Percentiles rank a stretch among this genome's conserved stretches.
Evolutionary conservation across 23 tunicate species (phyloP).

Genomic region (Clavelina lepadiformis): DNA sequence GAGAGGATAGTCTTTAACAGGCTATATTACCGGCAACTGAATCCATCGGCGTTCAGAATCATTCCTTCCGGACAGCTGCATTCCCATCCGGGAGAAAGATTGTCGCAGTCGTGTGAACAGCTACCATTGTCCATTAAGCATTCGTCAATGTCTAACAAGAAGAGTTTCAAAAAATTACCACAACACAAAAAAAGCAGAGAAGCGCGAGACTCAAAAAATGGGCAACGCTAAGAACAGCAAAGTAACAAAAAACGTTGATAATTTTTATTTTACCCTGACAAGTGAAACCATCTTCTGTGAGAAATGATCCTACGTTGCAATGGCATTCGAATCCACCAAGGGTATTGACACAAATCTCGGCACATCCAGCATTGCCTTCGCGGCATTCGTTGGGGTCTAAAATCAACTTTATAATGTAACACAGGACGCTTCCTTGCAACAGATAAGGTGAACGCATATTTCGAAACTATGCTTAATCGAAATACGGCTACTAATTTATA

Average conservation of each 20-base stretch:
- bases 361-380: constrained; percentile 71
- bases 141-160: constrained; percentile 70
- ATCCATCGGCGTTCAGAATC: constrained; percentile 66
- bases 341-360: constrained; percentile 63
- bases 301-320: constrained; percentile 46
- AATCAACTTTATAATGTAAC: too few species aligned
- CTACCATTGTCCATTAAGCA: constrained; percentile 71
- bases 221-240: not conserved
- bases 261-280: too few species aligned
- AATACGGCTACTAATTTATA: too few species aligned
- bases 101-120: constrained; percentile 71
- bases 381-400: constrained; percentile 72
- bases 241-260: too few species aligned
- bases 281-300: constrained; percentile 52
- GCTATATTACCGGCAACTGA: constrained; percentile 56
- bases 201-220: too few species aligned
- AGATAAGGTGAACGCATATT: too few species aligned
- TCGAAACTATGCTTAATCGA: too few species aligned
- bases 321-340: constrained; percentile 61
- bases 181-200: too few species aligned
- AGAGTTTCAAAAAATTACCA: not conserved
- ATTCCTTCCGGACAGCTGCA: constrained; percentile 76
- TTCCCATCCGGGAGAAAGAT: constrained; percentile 57
- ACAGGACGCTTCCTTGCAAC: too few species aligned
- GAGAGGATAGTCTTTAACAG: too few species aligned